These are phyloP conservation scores for Gambelia wislizenii DNA, from an alignment of 2,797 vertebrate genomes.

Conservation along the genomic window DNA sequence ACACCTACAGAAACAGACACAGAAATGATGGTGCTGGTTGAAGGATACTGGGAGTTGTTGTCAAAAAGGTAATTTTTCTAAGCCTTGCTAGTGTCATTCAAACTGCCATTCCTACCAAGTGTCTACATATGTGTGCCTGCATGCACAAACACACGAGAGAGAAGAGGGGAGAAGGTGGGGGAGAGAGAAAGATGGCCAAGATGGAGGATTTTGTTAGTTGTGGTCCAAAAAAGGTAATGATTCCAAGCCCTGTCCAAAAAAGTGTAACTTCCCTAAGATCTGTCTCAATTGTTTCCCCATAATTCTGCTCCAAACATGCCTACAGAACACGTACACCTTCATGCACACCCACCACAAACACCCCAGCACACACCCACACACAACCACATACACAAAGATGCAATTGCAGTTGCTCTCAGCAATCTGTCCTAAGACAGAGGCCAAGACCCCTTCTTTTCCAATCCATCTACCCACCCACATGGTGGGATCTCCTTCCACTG, in stretches of 20 bases:
- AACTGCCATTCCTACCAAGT: too few relatives aligned
- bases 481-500: not conserved
- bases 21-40: too few relatives aligned
- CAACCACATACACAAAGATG: not conserved
- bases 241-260: not conserved
- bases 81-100: too few relatives aligned
- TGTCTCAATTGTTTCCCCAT: too few relatives aligned
- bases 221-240: too few relatives aligned
- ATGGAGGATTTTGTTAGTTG: not conserved
- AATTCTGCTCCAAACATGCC: not conserved
- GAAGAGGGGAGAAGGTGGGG: too few relatives aligned
- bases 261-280: too few relatives aligned
- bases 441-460: not conserved
- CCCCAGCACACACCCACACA: not conserved
- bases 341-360: not conserved
- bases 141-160: too few relatives aligned
- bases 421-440: rapidly evolving
- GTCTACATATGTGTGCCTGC: too few relatives aligned
- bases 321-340: not conserved
- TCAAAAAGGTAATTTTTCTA: too few relatives aligned
- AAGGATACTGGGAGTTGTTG: too few relatives aligned
- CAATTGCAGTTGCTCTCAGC: not conserved
- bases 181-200: not conserved
- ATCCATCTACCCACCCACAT: not conserved
- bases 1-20: too few relatives aligned